Evolutionary conservation across 1,140 invertebrate species (phyloP), one percentile per base, ranked within the genome.

Genomic region (Phenacoccus solenopsis): DNA sequence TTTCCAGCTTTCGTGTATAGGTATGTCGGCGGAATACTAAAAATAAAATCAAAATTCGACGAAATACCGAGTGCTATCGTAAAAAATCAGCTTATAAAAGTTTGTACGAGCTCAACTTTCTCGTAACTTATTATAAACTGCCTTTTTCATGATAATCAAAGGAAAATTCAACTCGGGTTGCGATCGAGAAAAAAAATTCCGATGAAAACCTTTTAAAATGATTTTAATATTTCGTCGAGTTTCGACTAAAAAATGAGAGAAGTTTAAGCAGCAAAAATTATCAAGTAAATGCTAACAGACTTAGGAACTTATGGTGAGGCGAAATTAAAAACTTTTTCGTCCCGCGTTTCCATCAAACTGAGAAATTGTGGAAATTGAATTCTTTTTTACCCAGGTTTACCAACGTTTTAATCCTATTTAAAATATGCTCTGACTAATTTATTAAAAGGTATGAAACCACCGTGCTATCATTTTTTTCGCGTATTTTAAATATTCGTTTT

Each of bases 401-500:
- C n/a, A n/a, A n/a, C 59, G 22, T 64, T 64, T 64, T 64, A 64
- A 64, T 64, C 59, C 10, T 64, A 64, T 64, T 64, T 64, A 24
- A 64, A 64, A 64, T 64, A 64, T 64, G 59, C 59, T 64, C 59
- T 20, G 13, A 64, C 21, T 25, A 64, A 64, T 64, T 64, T 25
- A 64, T 64, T 64, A 64, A 27, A 25, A 64, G 59, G 59, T 64
- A 64, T n/a, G 16, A 49, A 49, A 49, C 38, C 38, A 16, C 38
- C 12, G 16, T n/a, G 38, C 13, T 49, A 16, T 16, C 38, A 49
- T n/a, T 49, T n/a, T n/a, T 49, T n/a, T n/a, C n/a, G n/a, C 38
- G 38, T n/a, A n/a, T n/a, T n/a, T n/a, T n/a, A n/a, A n/a, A n/a
- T n/a, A n/a, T n/a, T n/a, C n/a, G n/a, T n/a, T n/a, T n/a, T n/a